Evolutionary conservation across 2,888 invertebrate genomes (phyloP), one percentile per base, ranked within the genome.

Genomic region (Leptopilina syphax): DNA sequence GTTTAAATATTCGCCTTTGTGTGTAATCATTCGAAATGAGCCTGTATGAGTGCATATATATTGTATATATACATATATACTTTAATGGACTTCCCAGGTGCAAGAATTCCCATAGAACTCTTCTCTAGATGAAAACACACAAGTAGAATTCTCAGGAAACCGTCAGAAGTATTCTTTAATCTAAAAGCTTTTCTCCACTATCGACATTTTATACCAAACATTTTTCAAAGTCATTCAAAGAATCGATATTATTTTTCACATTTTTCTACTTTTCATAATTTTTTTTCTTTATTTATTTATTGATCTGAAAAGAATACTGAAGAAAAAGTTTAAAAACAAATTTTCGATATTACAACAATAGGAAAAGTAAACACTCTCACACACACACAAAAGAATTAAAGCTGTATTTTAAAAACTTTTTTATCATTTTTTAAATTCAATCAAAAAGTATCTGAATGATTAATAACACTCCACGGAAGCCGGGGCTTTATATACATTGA

Each of bases 1-100:
- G 27, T 65, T 65, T 41, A 65, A 65, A 65, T 65, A 65, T 65
- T 34, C 65, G 13, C 1, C 65, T 34, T 34, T 57, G 34, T 73
- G n/a, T 54, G 13, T 34, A 13, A 50, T 13, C 50, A 12, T 7
- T 50, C 34, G 34, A 18, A 68, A 54, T 54, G n/a, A 24, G 50
- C 44, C 44, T 44, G 44, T 70, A 12, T 70, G 24, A 8, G 68
- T 54, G n/a, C 60, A 60, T 60, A n/a, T 18, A 63, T 63, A 9
- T 63, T 34, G 4, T 34, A 3, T 34, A 34, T 34, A 34, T 34
- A 34, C 34, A 34, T 34, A 34, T 60, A 12, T 5, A 54, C 70
- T 54, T 57, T 73, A 73, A 73, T 73, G 70, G 70, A 73, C 57
- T 34, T 73, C 34, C 27, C 70, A 73, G 70, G 70, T 73, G 70